A percentile compares a stretch with the other conserved stretches of the same genome.
Evolutionary conservation across 2,113 vertebrate species (phyloP).

Genomic region (Synodontis membranacea): DNA sequence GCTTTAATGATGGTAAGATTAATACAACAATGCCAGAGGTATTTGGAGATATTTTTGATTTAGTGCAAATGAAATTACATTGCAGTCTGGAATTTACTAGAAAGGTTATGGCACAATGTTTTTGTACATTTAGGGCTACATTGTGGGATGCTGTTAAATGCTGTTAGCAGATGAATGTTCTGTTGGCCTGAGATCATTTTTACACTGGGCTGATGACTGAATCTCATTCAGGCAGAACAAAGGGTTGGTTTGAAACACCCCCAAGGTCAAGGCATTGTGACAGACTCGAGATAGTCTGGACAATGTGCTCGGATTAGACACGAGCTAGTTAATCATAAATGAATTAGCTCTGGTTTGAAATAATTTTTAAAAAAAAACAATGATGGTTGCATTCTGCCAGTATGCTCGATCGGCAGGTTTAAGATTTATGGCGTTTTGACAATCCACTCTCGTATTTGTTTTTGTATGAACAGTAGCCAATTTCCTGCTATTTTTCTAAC

Average conservation of each 20-base stretch:
- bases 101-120: not conserved
- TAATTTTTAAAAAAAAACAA: not conserved
- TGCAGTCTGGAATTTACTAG: not conserved
- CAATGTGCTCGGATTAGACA: not conserved
- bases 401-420: not conserved
- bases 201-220: not conserved
- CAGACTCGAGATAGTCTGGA: not conserved
- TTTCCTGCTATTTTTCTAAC: not conserved
- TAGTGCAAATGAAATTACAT: not conserved
- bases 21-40: not conserved
- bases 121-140: not conserved
- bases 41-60: not conserved
- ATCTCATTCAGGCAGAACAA: conserved; percentile 9
- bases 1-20: not conserved
- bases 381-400: too few relatives aligned
- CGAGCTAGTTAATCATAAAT: not conserved
- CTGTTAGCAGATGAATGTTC: not conserved
- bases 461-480: not conserved
- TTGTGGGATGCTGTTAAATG: not conserved
- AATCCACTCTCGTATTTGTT: not conserved
- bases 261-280: conserved; percentile 5
- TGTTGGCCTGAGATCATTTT: not conserved
- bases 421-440: not conserved
- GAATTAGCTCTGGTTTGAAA: not conserved
- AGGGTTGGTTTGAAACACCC: not conserved